Percentiles rank a stretch among this genome's conserved stretches.
These are phyloP conservation scores for Limnephilus lunatus DNA, from an alignment of 2,888 invertebrate genomes.

Conservation along the genomic window DNA sequence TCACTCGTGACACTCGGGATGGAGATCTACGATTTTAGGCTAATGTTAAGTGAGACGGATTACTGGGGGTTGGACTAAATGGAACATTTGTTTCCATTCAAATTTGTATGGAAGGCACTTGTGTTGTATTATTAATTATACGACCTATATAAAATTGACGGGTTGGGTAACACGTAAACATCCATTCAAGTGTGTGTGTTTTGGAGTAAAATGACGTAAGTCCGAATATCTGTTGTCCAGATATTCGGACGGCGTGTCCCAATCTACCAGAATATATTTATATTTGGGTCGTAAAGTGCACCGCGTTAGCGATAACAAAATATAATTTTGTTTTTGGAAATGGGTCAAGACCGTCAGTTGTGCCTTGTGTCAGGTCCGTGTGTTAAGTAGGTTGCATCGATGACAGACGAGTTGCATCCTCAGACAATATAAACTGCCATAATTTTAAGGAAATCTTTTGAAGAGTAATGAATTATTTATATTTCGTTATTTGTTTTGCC, in stretches of 20 bases:
- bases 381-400: not conserved
- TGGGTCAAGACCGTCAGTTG: slow-evolving; percentile 57
- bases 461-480: no score
- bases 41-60: no score
- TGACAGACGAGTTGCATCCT: not conserved
- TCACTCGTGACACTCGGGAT: no score
- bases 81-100: no score
- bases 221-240: not conserved
- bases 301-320: not conserved
- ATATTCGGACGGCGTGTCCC: not conserved
- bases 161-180: not conserved
- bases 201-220: not conserved
- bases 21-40: no score
- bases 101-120: no score
- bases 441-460: not conserved
- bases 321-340: slow-evolving; percentile 54
- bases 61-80: no score
- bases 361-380: not conserved
- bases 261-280: not conserved
- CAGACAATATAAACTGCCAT: not conserved
- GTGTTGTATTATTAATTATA: no score
- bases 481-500: no score
- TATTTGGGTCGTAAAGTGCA: slow-evolving; percentile 14
- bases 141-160: not conserved
- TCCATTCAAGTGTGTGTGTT: not conserved